Evolutionary conservation across 2,888 invertebrate species (phyloP).

Genomic region (Plutella xylostella): DNA sequence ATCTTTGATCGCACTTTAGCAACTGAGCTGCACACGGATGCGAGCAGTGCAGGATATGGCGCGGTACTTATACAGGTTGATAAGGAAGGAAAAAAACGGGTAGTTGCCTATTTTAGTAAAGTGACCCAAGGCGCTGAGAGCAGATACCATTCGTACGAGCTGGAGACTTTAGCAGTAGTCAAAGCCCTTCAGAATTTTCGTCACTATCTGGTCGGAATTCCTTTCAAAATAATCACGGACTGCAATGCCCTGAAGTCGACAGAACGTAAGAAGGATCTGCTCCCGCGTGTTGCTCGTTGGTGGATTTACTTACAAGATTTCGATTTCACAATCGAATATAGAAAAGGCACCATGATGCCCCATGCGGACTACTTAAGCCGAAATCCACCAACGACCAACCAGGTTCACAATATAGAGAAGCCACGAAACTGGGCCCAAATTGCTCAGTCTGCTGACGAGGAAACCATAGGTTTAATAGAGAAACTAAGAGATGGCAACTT

Average conservation of each 20-base stretch:
- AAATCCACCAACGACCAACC: conserved; percentile 2
- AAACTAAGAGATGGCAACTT: conserved; percentile 13
- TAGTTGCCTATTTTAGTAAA: not conserved
- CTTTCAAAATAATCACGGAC: conserved; percentile 1
- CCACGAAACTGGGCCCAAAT: conserved; percentile 8
- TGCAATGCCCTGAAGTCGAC: conserved; percentile 14
- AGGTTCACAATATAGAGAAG: not conserved
- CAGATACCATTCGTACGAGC: conserved; percentile 2
- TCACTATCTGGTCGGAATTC: conserved; percentile 1
- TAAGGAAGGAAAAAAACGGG: not conserved
- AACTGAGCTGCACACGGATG: conserved; percentile 16
- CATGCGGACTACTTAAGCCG: conserved; percentile 8
- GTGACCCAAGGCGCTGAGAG: conserved; percentile 1
- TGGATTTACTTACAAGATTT: conserved; percentile 18
- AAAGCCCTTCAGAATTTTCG: conserved; percentile 4
- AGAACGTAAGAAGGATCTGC: conserved; percentile 16
- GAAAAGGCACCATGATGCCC: conserved; percentile 3
- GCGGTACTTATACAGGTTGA: not conserved
- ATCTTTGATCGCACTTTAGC: conserved; percentile 20
- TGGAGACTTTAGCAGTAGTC: conserved; percentile 6
- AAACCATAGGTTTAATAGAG: conserved; percentile 4
- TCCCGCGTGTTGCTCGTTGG: conserved; percentile 17
- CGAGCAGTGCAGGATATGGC: conserved; percentile 2
- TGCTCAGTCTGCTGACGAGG: conserved; percentile 9
- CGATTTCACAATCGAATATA: conserved; percentile 11